Evolutionary conservation across 2,888 invertebrate genomes (phyloP), one percentile per base, ranked within the genome.

Genomic region (Chrysolina americana): DNA sequence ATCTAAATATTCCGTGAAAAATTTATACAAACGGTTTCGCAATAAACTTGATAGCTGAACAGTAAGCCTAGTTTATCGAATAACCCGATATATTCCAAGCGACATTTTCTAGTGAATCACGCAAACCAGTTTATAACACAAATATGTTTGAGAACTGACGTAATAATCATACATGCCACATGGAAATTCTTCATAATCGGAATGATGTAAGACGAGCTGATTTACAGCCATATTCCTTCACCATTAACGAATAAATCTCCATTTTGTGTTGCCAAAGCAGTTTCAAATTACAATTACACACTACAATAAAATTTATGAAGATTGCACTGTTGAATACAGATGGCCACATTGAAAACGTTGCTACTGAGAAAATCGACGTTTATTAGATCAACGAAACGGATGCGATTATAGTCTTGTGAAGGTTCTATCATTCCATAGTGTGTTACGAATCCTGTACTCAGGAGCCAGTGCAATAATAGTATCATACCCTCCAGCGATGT

Each of bases 231-330:
- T 53, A 53, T 53, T 53, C 21, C 53, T 53, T 21, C 21, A 53
- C 21, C 53, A 19, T 21, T 53, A 21, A 53, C 53, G 53, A 53
- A 53, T 53, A 53, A 53, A 53, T 53, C 21, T 53, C 21, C 53
- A 53, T 53, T 53, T 53, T 53, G 19, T 53, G 21, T 21, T 21
- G 53, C 19, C 53, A 21, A 53, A 48, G 19, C 6, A 13, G 19
- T 53, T 53, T 53, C 53, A 53, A 53, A 53, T 53, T 53, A 53
- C 53, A 21, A 23, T 53, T 53, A 53, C 53, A 53, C 19, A 53
- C 21, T 53, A 53, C 19, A 53, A 21, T 53, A 21, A 21, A 53
- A 53, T 11, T 53, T 17, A 53, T 13, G 48, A 48, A 48, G 53
- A 53, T 53, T 53, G 21, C 53, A 53, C 19, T 21, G 53, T 13